Conservation (phyloP, 2,113 vertebrate species). For the Morone chrysops region DNA sequence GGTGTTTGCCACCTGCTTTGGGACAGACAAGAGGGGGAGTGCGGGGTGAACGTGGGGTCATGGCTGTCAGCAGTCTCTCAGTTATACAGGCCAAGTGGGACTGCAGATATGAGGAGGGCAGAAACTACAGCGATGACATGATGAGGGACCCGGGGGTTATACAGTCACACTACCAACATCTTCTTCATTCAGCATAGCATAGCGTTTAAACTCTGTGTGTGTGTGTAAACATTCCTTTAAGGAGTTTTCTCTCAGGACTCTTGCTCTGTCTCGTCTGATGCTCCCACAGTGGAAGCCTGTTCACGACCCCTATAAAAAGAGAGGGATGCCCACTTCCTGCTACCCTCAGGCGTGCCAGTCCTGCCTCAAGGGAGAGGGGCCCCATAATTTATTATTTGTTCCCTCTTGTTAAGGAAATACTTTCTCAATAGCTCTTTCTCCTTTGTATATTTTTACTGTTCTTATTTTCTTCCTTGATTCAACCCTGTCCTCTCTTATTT, state of each 20-base stretch:
- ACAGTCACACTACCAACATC: conserved; percentile 61
- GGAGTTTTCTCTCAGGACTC: conserved; percentile 56
- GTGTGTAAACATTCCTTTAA: conserved; percentile 43
- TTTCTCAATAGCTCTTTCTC: conserved; percentile 79
- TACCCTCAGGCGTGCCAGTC: conserved; percentile 68
- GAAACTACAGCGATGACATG: conserved; percentile 69
- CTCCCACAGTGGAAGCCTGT: conserved; percentile 65
- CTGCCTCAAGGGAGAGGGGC: conserved; percentile 62
- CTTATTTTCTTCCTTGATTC: conserved; percentile 81
- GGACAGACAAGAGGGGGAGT: conserved; percentile 47
- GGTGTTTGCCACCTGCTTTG: conserved; percentile 74
- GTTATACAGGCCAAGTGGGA: conserved; percentile 63
- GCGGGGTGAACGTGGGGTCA: conserved; percentile 71
- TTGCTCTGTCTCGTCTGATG: conserved; percentile 33
- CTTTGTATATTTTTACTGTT: conserved; percentile 85
- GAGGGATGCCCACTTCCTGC: conserved; percentile 78
- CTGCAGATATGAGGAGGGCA: conserved; percentile 57
- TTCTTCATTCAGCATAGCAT: conserved; percentile 56
- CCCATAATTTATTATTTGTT: conserved; percentile 82
- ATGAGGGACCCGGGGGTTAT: conserved; percentile 60
- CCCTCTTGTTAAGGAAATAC: conserved; percentile 83
- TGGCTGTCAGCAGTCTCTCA: conserved; percentile 77
- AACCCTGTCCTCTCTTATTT: conserved; percentile 78
- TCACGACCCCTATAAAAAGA: conserved; percentile 69
- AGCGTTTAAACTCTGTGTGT: conserved; percentile 26